Evolutionary conservation across 2,797 vertebrate species (phyloP).

Genomic region (Rhabdophis nuchalis): DNA sequence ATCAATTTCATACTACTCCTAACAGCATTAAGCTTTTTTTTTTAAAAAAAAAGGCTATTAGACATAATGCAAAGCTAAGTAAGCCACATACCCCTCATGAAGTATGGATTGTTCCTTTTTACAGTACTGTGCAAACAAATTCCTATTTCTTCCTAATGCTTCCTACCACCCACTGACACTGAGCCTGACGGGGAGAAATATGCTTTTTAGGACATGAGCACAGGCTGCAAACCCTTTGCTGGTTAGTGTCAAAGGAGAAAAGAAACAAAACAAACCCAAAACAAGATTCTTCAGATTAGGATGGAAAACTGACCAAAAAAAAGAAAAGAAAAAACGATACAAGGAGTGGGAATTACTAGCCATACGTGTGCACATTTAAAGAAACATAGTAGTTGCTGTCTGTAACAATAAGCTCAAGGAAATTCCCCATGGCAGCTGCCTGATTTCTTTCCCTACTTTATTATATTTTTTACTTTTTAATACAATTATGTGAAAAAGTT

Average conservation of each 20-base stretch:
- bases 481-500: not conserved
- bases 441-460: not conserved
- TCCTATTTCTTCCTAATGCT: not conserved
- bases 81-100: not conserved
- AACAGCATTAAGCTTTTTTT: not conserved
- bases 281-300: not conserved
- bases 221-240: not conserved
- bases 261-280: slow-evolving; percentile 2
- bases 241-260: not conserved
- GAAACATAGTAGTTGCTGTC: not conserved
- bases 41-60: not conserved
- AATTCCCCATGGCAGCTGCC: not conserved
- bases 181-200: not conserved
- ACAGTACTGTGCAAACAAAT: not conserved
- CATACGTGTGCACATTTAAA: not conserved
- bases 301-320: not conserved
- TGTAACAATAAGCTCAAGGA: not conserved
- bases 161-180: not conserved
- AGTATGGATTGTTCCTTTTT: not conserved
- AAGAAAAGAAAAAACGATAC: not conserved
- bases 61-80: not conserved
- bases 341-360: not conserved
- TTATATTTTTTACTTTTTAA: not conserved
- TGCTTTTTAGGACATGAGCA: slow-evolving; percentile 1
- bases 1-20: not conserved